Percentiles rank a stretch among this genome's conserved stretches.
Conservation (phyloP, 2,888 invertebrate species). For the Archaeoteleia sp. region DNA sequence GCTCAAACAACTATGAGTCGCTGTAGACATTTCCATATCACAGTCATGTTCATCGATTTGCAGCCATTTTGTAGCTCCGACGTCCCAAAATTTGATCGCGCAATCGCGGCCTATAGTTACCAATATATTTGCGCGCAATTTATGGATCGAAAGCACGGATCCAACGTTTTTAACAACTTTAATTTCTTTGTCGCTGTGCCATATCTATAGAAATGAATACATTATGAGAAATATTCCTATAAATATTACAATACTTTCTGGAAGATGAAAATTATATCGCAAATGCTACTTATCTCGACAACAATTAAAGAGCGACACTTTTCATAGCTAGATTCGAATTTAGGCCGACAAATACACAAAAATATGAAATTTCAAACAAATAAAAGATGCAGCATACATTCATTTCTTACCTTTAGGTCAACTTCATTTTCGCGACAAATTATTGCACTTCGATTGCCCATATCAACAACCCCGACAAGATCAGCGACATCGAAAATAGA, state of each 20-base stretch:
- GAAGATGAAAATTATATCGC: too few species aligned
- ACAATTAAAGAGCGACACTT: too few species aligned
- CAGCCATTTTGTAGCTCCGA: slow-evolving; percentile 51
- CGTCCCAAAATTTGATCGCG: slow-evolving; percentile 60
- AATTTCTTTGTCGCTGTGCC: slow-evolving; percentile 50
- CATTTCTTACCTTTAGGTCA: slow-evolving; percentile 41
- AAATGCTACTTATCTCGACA: too few species aligned
- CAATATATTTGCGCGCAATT: slow-evolving; percentile 56
- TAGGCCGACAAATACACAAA: too few species aligned
- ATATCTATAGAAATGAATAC: slow-evolving; percentile 51
- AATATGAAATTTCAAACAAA: too few species aligned
- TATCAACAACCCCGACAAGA: slow-evolving; percentile 39
- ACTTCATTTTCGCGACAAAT: slow-evolving; percentile 49
- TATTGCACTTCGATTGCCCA: slow-evolving; percentile 50
- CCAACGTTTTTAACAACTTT: slow-evolving; percentile 57
- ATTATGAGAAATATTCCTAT: not conserved
- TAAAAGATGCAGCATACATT: not conserved
- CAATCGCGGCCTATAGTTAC: slow-evolving; percentile 61
- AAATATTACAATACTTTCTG: too few species aligned
- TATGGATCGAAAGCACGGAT: slow-evolving; percentile 59
- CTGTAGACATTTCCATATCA: slow-evolving; percentile 33
- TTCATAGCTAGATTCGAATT: too few species aligned
- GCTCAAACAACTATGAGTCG: slow-evolving; percentile 62
- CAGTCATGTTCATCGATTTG: slow-evolving; percentile 26
- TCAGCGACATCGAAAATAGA: slow-evolving; percentile 13